phyloP scores from a whole-genome alignment of 2,888 invertebrate species.

The Synanthedon andrenaeformis region DNA sequence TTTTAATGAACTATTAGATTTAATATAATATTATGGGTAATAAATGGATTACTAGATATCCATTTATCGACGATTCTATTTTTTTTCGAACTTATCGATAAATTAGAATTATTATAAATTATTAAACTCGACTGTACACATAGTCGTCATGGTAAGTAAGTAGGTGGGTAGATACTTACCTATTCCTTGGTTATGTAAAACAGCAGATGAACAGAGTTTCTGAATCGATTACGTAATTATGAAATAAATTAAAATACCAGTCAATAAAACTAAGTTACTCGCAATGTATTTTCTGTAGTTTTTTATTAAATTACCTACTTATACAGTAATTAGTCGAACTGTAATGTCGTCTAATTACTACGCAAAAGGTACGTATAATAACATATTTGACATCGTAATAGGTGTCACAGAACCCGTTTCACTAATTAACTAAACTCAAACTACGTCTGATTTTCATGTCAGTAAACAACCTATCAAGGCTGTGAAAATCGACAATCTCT shows the following conservation, averaged over 20 bases:
- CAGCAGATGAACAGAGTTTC: neutral
- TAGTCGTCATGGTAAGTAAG: too few species aligned
- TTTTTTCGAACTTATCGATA: too few species aligned
- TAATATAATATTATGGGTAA: too few species aligned
- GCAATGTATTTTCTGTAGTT: neutral
- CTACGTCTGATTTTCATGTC: constrained; percentile 6
- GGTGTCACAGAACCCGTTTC: neutral
- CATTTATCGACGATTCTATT: too few species aligned
- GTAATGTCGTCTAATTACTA: neutral
- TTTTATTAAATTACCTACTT: neutral
- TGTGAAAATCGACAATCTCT: neutral
- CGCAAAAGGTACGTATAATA: neutral
- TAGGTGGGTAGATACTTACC: too few species aligned
- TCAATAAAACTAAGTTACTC: neutral
- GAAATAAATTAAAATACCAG: neutral
- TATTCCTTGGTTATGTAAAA: too few species aligned
- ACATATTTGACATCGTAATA: neutral
- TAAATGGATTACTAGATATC: too few species aligned
- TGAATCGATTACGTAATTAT: neutral
- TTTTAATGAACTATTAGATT: too few species aligned
- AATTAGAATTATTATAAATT: too few species aligned
- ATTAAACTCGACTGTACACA: too few species aligned
- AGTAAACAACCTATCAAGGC: neutral
- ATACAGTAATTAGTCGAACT: neutral
- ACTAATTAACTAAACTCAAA: neutral